Evolutionary conservation across 2,888 invertebrate species (phyloP), one percentile per base, ranked within the genome.

Genomic region (Hecatera dysodea): DNA sequence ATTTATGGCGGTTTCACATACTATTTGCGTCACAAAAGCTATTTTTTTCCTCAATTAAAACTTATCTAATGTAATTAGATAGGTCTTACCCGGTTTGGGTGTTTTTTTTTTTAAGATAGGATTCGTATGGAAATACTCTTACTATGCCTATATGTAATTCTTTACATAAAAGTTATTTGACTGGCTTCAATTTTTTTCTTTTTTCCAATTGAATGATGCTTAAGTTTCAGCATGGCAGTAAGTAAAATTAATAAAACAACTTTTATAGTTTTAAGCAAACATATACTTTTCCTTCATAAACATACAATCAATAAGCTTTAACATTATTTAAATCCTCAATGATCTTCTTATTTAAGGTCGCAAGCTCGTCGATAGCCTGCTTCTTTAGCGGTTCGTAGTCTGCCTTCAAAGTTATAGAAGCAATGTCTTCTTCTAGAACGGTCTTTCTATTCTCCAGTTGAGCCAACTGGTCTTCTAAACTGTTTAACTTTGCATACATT

Each of bases 361-460:
- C 91, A 2, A 97, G 90, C 67, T 96, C 94, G 29, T 93, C 94
- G 87, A 97, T 92, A 0, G 97, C 97, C 80, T 96, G 94, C 65
- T 96, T 96, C 86, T 97, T 97, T 19, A 97, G 88, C 0, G 97
- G 96, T 73, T 96, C 96, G 86, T 97, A 98, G 90, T 98, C 97
- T 2, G 97, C 97, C 83, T 97, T 97, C 73, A 97, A 94, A 44
- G 96, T 97, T 80, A 97, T 97, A 7, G 97, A 96, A 0, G 96
- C 96, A 53, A 98, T 97, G 86, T 97, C 97, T 85, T 97, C 97
- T 88, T 97, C 96, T 82, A 98, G 93, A 15, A 97, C 96, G 72
- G 96, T 97, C 89, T 97, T 98, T 81, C 97, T 97, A 78, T 97
- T 97, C 84, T 97, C 97, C 46, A 97, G 91, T 70, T 97, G 97